A percentile compares a stretch with the other conserved stretches of the same genome.
Conservation (phyloP, 2,113 vertebrate species). For the Clarias batrachus region DNA sequence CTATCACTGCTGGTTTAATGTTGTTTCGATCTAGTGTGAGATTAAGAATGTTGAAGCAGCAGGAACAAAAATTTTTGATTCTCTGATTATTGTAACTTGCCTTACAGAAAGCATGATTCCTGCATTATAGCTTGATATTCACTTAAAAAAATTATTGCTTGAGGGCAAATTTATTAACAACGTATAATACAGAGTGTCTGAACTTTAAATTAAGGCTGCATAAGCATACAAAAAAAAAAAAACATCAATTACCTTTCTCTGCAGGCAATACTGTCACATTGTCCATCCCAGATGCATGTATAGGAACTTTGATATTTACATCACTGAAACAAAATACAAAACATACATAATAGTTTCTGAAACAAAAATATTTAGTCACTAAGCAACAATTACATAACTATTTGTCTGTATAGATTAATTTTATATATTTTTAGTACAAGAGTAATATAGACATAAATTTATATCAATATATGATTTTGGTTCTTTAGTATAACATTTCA, state of each 20-base stretch:
- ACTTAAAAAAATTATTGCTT: not conserved
- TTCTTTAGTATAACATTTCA: not conserved
- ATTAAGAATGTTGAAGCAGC: not conserved
- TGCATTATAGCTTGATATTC: not conserved
- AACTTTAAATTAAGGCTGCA: not conserved
- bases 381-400: not conserved
- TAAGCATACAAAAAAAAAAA: not conserved
- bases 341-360: constrained; percentile 10
- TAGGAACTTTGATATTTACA: constrained; percentile 87
- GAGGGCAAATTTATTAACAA: not conserved
- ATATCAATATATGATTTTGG: not conserved
- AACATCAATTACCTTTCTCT: constrained; percentile 72
- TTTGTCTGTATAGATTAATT: not conserved
- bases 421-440: not conserved
- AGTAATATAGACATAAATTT: not conserved
- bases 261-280: constrained; percentile 80
- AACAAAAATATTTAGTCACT: not conserved
- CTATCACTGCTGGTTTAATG: not conserved
- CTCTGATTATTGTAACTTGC: not conserved
- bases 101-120: not conserved
- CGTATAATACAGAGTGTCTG: not conserved
- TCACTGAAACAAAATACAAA: constrained; percentile 67
- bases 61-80: no score
- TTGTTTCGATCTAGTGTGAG: not conserved
- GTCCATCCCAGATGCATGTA: constrained; percentile 80